A percentile compares a stretch with the other conserved stretches of the same genome.
Evolutionary conservation across 2,797 vertebrate species (phyloP).

Genomic region (Linurgus olivaceus): DNA sequence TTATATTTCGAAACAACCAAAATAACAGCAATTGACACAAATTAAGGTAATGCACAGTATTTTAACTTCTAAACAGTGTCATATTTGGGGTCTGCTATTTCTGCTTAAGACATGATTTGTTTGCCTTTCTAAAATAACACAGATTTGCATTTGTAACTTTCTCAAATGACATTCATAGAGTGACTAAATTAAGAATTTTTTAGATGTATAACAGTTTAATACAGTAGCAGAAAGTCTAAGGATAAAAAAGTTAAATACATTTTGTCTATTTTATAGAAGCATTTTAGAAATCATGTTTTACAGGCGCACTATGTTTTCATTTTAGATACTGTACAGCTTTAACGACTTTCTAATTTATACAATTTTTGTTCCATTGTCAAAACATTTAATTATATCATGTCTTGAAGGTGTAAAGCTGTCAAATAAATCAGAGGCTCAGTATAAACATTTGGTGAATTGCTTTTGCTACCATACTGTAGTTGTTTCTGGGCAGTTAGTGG

Average conservation of each 20-base stretch:
- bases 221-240: constrained; percentile 13
- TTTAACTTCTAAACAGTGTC: background rate
- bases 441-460: constrained; percentile 80
- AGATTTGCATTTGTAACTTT: background rate
- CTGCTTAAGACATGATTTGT: background rate
- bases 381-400: constrained; percentile 85
- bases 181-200: background rate
- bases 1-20: background rate
- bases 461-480: constrained; percentile 73
- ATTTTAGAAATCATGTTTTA: constrained; percentile 54
- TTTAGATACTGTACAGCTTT: constrained; percentile 72
- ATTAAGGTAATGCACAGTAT: background rate
- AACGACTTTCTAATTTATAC: constrained; percentile 82
- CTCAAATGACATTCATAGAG: background rate
- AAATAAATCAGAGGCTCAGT: constrained; percentile 82
- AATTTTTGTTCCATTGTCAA: constrained; percentile 84
- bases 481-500: constrained; percentile 64
- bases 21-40: background rate
- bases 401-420: constrained; percentile 85
- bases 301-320: constrained; percentile 67
- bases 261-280: constrained; percentile 54
- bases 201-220: background rate
- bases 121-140: background rate
- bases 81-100: background rate
- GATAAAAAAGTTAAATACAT: constrained; percentile 18